These are phyloP conservation scores for Cheilosia vernalis DNA, from an alignment of 2,888 invertebrate genomes.

Conservation along the genomic window DNA sequence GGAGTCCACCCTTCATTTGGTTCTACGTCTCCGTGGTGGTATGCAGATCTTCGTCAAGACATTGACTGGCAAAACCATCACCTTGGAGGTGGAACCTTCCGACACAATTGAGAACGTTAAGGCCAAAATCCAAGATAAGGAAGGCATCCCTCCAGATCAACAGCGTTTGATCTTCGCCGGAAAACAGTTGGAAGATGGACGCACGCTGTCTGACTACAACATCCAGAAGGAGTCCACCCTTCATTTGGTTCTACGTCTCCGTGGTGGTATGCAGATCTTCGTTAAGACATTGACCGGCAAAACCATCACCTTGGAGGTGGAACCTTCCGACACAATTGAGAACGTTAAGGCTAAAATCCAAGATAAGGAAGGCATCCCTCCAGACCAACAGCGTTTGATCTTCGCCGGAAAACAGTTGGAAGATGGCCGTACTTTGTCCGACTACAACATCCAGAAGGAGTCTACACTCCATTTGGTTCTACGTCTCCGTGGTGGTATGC, in stretches of 20 bases:
- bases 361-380: conserved; percentile 80
- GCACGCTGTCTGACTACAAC: conserved; percentile 62
- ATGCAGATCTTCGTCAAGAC: conserved; percentile 78
- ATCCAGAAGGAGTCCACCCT: conserved; percentile 74
- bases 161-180: conserved; percentile 5
- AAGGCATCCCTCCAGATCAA: background rate
- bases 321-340: conserved; percentile 78
- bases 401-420: conserved; percentile 84
- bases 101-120: conserved; percentile 3
- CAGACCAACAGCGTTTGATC: conserved; percentile 80
- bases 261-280: conserved; percentile 79
- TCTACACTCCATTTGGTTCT: conserved; percentile 87
- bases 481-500: conserved; percentile 85
- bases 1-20: conserved; percentile 74
- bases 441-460: conserved; percentile 83
- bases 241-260: conserved; percentile 71
- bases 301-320: conserved; percentile 79
- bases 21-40: conserved; percentile 66
- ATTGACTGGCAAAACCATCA: conserved; percentile 76
- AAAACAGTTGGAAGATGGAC: background rate
- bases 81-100: background rate
- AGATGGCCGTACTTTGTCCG: conserved; percentile 94
- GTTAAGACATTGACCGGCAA: conserved; percentile 79
- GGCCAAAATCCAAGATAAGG: background rate
- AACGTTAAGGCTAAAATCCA: conserved; percentile 80